Base-by-base conservation (phyloP, 1,140 invertebrate genomes). In the Neodiprion lecontei region DNA sequence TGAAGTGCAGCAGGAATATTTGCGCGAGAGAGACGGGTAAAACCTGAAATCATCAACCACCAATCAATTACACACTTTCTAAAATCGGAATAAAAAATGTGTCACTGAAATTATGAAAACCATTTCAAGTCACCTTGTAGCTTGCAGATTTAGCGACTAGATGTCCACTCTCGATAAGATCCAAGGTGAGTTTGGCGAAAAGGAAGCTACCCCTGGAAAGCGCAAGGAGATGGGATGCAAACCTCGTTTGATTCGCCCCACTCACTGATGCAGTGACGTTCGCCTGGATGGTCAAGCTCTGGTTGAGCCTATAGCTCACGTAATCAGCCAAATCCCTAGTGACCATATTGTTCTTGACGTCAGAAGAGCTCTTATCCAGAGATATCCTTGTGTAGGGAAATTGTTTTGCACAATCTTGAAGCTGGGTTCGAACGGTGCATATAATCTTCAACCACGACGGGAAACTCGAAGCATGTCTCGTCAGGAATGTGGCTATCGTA, bases 1-100 rank as follows among this genome's bases (percentile, higher is more conserved):
- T 98, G 86, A 99, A 99, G 88, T 97, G 94, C 10, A 99, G 88
- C 74, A 96, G 89, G 84, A 98, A 99, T 82, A 99, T 96, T 88
- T 99, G 96, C 1, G 95, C 94, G 23, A 99, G 88, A 2, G 95
- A 96, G 49, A 97, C 95, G 1, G 98, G 98, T 21, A 99, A 89
- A 21, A 93, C 88, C 89, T 90, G 77, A 50, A 89, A 78, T 0
- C 50, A 73, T 69, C 49, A 69, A 74, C 61, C 65, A 74, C 12
- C 72, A n/a, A 74, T 9, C 5, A 8, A 61, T 23, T 71, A 71
- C 65, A 12, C 28, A 14, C 8, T 49, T 49, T 47, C 23, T 40
- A 47, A 68, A 40, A 49, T 48, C 14, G 12, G 50, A 48, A 70
- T 9, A 72, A 9, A 75, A 66, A 49, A 66, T 70, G 28, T 65